These are phyloP conservation scores for Pampus argenteus DNA, from an alignment of 2,797 vertebrate genomes.

Conservation along the genomic window DNA sequence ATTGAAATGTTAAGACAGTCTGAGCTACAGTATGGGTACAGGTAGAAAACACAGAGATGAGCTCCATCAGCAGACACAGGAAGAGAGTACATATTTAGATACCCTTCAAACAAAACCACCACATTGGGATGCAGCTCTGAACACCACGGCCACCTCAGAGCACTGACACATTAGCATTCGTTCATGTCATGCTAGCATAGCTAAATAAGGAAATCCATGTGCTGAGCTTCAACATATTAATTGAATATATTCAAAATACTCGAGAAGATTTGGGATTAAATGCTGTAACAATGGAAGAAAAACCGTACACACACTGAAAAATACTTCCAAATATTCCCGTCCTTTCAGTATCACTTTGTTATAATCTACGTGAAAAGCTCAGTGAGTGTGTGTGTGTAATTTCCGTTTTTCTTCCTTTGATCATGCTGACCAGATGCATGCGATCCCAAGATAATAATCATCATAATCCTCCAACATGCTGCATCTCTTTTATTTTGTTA, in stretches of 20 bases:
- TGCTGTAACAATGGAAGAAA: constrained; percentile 61
- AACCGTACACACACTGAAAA: constrained; percentile 56
- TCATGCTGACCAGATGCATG: constrained; percentile 78
- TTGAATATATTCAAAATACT: constrained; percentile 21
- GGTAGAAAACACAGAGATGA: constrained; percentile 80
- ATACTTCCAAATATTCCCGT: constrained; percentile 6
- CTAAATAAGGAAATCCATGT: constrained; percentile 28
- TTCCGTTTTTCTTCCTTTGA: constrained; percentile 62
- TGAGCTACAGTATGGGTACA: constrained; percentile 75
- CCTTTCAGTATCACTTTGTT: background rate
- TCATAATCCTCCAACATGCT: constrained; percentile 70
- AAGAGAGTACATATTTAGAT: constrained; percentile 31
- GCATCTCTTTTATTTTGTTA: constrained; percentile 27
- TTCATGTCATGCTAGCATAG: constrained; percentile 65
- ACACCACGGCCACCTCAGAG: constrained; percentile 57
- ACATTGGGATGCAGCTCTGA: constrained; percentile 71
- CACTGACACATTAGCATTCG: constrained; percentile 63
- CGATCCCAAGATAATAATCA: constrained; percentile 53
- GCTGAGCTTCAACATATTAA: constrained; percentile 28
- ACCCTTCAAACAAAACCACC: constrained; percentile 56
- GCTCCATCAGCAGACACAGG: constrained; percentile 70
- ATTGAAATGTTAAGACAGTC: constrained; percentile 70
- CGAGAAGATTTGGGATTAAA: constrained; percentile 20
- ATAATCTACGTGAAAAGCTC: constrained; percentile 8
- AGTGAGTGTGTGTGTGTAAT: constrained; percentile 23